Conservation (phyloP, 2,113 vertebrate genomes). For the Catagonus wagneri region DNA sequence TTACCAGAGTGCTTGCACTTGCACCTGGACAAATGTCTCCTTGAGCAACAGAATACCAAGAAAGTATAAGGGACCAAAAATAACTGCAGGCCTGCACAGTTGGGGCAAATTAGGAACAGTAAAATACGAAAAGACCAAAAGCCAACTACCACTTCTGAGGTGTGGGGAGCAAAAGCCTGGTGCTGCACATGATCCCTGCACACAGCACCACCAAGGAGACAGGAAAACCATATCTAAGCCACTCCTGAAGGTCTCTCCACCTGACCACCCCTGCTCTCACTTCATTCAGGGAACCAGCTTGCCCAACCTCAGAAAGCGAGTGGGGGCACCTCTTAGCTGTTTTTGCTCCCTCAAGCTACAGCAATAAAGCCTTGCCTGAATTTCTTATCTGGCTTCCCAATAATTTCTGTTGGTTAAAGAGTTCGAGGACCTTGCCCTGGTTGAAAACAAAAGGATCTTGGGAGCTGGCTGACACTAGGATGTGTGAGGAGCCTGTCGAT, state of each 20-base stretch:
- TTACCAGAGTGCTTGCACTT: background rate
- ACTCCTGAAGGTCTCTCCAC: too few species aligned
- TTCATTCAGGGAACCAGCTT: background rate
- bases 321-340: background rate
- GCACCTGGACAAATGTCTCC: background rate
- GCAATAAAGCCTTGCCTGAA: background rate
- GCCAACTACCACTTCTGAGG: background rate
- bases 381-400: background rate
- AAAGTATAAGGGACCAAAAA: background rate
- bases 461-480: background rate
- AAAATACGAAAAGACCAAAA: background rate
- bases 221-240: background rate
- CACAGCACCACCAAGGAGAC: background rate
- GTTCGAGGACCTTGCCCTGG: background rate
- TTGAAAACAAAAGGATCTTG: background rate
- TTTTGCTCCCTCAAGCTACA: background rate
- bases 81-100: background rate
- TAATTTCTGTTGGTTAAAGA: background rate
- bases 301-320: background rate
- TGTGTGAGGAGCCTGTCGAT: background rate
- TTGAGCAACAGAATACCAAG: background rate
- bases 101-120: background rate
- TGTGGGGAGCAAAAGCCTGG: background rate
- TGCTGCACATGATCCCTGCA: background rate
- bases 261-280: background rate